Evolutionary conservation across 2,113 vertebrate genomes (phyloP), one percentile per base, ranked within the genome.

Genomic region (Porphyrio hochstetteri): DNA sequence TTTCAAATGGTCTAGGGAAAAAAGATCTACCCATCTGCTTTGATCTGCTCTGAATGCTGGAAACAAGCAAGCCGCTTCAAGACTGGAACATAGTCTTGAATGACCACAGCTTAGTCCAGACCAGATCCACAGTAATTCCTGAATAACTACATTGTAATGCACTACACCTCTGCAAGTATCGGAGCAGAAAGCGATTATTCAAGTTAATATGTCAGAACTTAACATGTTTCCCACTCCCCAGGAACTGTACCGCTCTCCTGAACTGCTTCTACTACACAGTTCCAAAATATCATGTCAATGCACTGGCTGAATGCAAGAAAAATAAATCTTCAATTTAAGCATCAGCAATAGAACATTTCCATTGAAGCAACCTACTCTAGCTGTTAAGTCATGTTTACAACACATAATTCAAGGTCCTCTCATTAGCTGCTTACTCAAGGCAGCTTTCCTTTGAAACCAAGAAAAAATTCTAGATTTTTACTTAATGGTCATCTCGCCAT

Each of bases 311-410:
- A 67, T 14, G 55, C 3, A 5, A 91, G 10, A 46, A 80, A 44
- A 90, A 36, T 19, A 46, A 2, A 64, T 12, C 10, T 10, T 20
- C 35, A 59, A 52, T 16, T 63, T 46, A 55, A 68, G 28, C 48
- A n/a, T 1, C 0, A 1, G 11, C 16, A 2, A 27, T 1, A 38
- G 27, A 61, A n/a, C 57, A 40, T 14, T 63, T 71, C 27, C 48
- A 14, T 5, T 82, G 75, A 75, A 71, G 46, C 24, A 70, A n/a
- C 20, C 50, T 42, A 14, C 10, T 53, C 7, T 20, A 61, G 50
- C 9, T 46, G 13, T 61, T 42, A 55, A 72, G n/a, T 23, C 56
- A 46, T 11, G 56, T 55, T 40, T 64, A 0, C 1, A 48, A 46
- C 5, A 27, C 24, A 38, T 42, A 61, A 20, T 48, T 55, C 36